Percentiles rank a stretch among this genome's conserved stretches.
Evolutionary conservation across 2,888 invertebrate genomes (phyloP).

Genomic region (Trichogramma evanescens): DNA sequence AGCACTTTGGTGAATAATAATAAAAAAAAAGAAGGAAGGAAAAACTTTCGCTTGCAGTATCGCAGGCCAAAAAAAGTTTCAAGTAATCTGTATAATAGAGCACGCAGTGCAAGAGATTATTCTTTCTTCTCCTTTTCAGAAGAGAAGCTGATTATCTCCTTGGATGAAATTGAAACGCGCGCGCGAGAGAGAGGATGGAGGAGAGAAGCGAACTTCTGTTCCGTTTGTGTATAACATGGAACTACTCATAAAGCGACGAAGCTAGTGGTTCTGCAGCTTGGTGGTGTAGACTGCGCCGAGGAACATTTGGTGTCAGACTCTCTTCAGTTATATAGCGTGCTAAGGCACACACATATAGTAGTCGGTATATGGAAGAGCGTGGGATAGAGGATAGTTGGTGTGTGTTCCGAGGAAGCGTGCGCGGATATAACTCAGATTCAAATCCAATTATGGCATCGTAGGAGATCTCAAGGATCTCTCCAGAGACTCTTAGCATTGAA

Average conservation of each 20-base stretch:
- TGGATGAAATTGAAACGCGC: too few relatives aligned
- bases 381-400: background rate
- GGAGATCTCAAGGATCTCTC: slow-evolving; percentile 20
- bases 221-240: too few relatives aligned
- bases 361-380: too few relatives aligned
- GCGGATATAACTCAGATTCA: slow-evolving; percentile 26
- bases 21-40: too few relatives aligned
- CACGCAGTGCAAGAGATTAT: background rate
- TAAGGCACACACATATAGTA: too few relatives aligned
- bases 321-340: too few relatives aligned
- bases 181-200: background rate
- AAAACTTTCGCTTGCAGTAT: background rate
- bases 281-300: background rate
- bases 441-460: slow-evolving; percentile 26
- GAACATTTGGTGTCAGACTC: slow-evolving; percentile 2
- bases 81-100: background rate
- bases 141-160: too few relatives aligned
- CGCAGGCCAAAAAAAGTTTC: background rate
- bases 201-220: slow-evolving; percentile 9
- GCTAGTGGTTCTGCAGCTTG: too few relatives aligned
- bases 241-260: too few relatives aligned
- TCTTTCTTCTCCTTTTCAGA: too few relatives aligned
- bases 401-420: background rate
- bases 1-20: too few relatives aligned
- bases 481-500: slow-evolving; percentile 20